A percentile compares a stretch with the other conserved stretches of the same genome.
Evolutionary conservation across 2,113 vertebrate species (phyloP).

Genomic region (Oryzias curvinotus): DNA sequence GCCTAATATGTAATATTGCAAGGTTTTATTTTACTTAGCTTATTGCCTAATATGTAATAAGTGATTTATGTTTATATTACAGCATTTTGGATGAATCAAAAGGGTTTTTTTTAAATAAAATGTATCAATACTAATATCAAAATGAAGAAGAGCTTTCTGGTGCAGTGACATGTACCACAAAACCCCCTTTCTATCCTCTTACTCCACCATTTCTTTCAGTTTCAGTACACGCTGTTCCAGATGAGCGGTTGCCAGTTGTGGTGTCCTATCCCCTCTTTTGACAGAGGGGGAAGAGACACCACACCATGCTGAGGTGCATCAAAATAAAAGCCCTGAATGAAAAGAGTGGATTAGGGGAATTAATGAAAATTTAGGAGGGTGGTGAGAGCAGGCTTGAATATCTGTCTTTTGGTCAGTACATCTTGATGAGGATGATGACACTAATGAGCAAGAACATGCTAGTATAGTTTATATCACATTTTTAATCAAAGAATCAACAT

Average conservation of each 20-base stretch:
- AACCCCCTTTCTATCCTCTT: constrained; percentile 4
- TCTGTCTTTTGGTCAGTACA: not conserved
- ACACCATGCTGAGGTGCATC: constrained; percentile 17
- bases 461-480: no score
- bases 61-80: no score
- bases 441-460: no score
- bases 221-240: constrained; percentile 66
- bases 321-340: constrained; percentile 36
- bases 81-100: no score
- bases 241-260: not conserved
- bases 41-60: no score
- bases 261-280: not conserved
- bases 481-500: no score
- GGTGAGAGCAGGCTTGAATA: constrained; percentile 6
- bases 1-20: no score
- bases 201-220: constrained; percentile 18
- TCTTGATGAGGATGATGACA: not conserved
- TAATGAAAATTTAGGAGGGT: constrained; percentile 10
- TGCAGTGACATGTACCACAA: constrained; percentile 21
- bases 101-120: no score
- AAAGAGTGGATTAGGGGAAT: constrained; percentile 51
- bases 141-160: constrained; percentile 1
- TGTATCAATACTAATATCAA: no score
- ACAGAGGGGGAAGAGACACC: constrained; percentile 12
- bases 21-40: no score